Evolutionary conservation across 2,888 invertebrate genomes (phyloP).

Genomic region (Hypolimnas misippus): DNA sequence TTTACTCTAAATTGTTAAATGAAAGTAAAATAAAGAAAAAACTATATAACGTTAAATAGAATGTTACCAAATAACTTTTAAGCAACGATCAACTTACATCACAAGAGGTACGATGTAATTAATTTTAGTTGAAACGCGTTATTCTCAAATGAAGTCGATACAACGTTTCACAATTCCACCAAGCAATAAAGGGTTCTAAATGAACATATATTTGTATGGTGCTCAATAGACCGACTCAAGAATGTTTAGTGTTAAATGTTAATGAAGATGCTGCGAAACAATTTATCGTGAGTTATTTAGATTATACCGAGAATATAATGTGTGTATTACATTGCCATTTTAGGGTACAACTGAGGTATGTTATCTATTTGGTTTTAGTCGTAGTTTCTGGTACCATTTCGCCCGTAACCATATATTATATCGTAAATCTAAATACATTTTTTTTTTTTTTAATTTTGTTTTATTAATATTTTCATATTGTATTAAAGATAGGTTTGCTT

Average conservation of each 20-base stretch:
- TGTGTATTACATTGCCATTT: neutral
- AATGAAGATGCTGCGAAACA: conserved; percentile 1
- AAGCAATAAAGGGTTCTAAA: conserved; percentile 18
- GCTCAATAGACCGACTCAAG: conserved; percentile 16
- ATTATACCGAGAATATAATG: too few species aligned
- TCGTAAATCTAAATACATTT: too few species aligned
- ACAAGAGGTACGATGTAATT: neutral
- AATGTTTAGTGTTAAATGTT: conserved; percentile 6
- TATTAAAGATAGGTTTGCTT: too few species aligned
- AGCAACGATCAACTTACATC: neutral
- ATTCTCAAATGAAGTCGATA: conserved; percentile 22
- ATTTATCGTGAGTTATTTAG: conserved; percentile 1
- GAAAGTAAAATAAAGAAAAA: neutral
- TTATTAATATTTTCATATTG: too few species aligned
- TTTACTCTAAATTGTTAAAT: too few species aligned
- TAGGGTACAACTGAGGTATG: neutral
- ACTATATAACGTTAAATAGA: neutral
- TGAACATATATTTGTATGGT: conserved; percentile 14
- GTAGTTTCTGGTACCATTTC: too few species aligned
- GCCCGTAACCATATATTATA: too few species aligned
- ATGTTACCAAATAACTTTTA: neutral
- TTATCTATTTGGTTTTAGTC: neutral
- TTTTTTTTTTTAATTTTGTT: too few species aligned
- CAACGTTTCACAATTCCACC: conserved; percentile 20
- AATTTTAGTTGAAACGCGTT: neutral